Base-by-base conservation (phyloP, 2,113 vertebrate genomes). In the Corydoras sp. region DNA sequence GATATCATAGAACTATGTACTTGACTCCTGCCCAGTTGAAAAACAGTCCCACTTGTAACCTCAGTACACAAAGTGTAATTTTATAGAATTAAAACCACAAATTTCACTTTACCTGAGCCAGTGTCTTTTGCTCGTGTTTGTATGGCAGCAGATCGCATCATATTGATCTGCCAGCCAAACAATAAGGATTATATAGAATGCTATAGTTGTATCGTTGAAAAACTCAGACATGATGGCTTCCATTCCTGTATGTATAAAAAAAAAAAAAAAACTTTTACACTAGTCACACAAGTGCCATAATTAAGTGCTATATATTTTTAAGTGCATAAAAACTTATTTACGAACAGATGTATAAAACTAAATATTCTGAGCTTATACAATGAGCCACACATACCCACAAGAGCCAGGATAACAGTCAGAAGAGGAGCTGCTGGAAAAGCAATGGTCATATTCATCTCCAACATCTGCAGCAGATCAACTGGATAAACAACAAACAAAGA, bases 381-480 rank as follows among this genome's bases (percentile, higher is more conserved):
- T 7, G 2, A 31, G 7, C 11, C 10, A 1, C 67, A 79, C 95
- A 91, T 90, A 98, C 97, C 95, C 0, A 98, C 97, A 0, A 99
- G 92, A 31, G 96, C 97, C 81, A 98, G 88, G 79, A 99, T 99
- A 84, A 99, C 97, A 0, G 97, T 99, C 80, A 99, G 94, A 76
- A 99, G 85, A 15, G 97, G 96, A 55, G 97, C 96, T 1, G 97
- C 97, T 0, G 97, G 97, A 84, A 99, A 98, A 0, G 97, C 97
- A 35, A 98, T 96, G 43, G 95, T 96, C 95, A 99, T 96, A 85
- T 99, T 99, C 97, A 99, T 99, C 83, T 99, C 97, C 85, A 99
- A 85, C 97, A 99, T 99, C 90, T 98, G 96, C 6, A 98, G 87
- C 61, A 98, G 91, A 81, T 99, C 97, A 80, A 98, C 97, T 99